Conservation (phyloP, 2,888 invertebrate genomes). For the Itoplectis maculator region DNA sequence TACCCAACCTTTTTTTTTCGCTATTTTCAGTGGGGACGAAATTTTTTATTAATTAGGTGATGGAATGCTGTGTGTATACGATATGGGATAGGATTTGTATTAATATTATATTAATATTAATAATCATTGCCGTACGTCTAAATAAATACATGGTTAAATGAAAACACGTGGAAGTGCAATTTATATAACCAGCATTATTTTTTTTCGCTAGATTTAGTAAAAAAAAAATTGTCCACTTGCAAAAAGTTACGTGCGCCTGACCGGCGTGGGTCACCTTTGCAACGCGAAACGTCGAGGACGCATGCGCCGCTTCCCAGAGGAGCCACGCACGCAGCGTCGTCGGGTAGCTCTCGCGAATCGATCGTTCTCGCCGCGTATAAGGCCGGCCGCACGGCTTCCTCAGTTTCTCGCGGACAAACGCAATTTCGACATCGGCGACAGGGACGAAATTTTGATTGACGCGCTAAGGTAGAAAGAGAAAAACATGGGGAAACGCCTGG, state of each 20-base stretch:
- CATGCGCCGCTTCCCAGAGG: constrained; percentile 68
- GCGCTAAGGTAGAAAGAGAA: too few species aligned
- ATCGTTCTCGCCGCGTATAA: constrained; percentile 68
- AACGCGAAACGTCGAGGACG: constrained; percentile 43
- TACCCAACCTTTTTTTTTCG: background rate
- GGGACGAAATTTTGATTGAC: constrained; percentile 1
- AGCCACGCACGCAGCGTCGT: constrained; percentile 73
- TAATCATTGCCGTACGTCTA: constrained; percentile 29
- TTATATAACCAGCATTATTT: background rate
- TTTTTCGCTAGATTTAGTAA: too few species aligned
- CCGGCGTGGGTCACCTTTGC: constrained; percentile 10
- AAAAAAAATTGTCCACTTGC: background rate
- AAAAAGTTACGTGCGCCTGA: constrained; percentile 22
- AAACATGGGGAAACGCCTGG: constrained; percentile 89
- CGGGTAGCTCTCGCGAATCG: constrained; percentile 72
- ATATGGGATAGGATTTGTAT: constrained; percentile 14
- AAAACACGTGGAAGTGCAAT: constrained; percentile 7
- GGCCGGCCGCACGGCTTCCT: constrained; percentile 56
- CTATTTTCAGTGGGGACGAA: constrained; percentile 65
- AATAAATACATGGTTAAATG: constrained; percentile 16
- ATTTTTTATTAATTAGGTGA: constrained; percentile 28
- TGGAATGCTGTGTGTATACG: constrained; percentile 17
- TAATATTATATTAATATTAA: constrained; percentile 47
- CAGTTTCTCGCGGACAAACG: constrained; percentile 24
- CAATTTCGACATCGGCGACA: background rate